Percentiles rank a stretch among this genome's conserved stretches.
Evolutionary conservation across 2,113 vertebrate genomes (phyloP).

Genomic region (Tautogolabrus adspersus): DNA sequence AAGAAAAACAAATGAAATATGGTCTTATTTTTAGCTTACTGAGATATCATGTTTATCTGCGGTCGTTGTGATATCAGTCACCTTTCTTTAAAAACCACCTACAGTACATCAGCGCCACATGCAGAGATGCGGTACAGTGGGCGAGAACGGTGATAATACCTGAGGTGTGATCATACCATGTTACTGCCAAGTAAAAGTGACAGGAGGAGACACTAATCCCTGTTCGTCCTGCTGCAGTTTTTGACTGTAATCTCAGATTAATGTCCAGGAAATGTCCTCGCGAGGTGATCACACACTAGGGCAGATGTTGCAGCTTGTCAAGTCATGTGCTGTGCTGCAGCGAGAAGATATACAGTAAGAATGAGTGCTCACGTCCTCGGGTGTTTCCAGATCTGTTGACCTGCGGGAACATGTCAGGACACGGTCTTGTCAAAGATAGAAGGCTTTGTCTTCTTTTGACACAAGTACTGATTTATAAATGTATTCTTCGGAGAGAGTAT

Average conservation of each 20-base stretch:
- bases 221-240: constrained; percentile 43
- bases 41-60: not conserved
- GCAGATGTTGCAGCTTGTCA: constrained; percentile 46
- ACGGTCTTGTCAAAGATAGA: constrained; percentile 10
- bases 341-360: constrained; percentile 28
- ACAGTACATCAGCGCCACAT: constrained; percentile 26
- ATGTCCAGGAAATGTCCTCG: constrained; percentile 65
- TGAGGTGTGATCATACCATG: constrained; percentile 61
- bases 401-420: constrained; percentile 20
- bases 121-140: constrained; percentile 26
- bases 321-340: constrained; percentile 15
- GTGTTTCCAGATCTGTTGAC: constrained; percentile 27
- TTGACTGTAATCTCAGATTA: constrained; percentile 76
- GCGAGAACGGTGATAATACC: constrained; percentile 51
- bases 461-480: not conserved
- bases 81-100: constrained; percentile 35
- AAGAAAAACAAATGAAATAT: not conserved
- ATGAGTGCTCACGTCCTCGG: constrained; percentile 17
- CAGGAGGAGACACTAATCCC: constrained; percentile 70
- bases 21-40: not conserved
- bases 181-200: constrained; percentile 59
- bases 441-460: constrained; percentile 13
- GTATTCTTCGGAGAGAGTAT: not conserved
- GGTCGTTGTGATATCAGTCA: not conserved
- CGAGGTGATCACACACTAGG: constrained; percentile 42